Base-by-base conservation (phyloP, 2,113 vertebrate genomes). In the Scatophagus argus region DNA sequence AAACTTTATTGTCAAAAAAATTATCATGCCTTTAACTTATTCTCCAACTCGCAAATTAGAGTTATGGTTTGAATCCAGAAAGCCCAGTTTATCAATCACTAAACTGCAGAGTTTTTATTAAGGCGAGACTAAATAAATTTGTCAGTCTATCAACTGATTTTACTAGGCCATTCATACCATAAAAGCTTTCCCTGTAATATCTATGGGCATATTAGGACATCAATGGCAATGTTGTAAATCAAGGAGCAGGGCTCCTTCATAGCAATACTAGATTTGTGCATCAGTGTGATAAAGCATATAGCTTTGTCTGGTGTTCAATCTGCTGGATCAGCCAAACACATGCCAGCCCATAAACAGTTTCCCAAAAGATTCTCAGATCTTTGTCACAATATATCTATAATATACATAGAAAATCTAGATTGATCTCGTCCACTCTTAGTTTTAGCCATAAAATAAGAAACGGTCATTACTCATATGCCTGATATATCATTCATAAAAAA, bases 41-140 rank as follows among this genome's bases (percentile, higher is more conserved):
- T 36, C 43, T 31, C 46, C 32, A 27, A 52, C 13, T 76, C 46
- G 38, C 8, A 65, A 67, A 63, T 36, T 66, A 63, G 7, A 78
- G 34, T 47, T 17, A 49, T 43, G 31, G 52, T 47, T 43, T 47
- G 27, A n/a, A 72, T 74, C 38, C 13, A 34, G 46, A 69, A 31
- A 25, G 49, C 8, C 34, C 9, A 63, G n/a, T 41, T 66, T 31
- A 64, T 56, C 17, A 52, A 63, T 59, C 34, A 59, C 51, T 59
- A 3, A 52, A 11, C 49, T 1, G 3, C 8, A 31, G 6, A 17
- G 34, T 19, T 39, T 55, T 61, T 81, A 52, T 39, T 25, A 61
- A 11, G 1, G 34, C 21, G 23, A 59, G 41, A 61, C 10, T 63
- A 64, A 47, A 56, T 70, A 39, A 11, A 49, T 49, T 6, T 41